Conservation (phyloP, 2,888 invertebrate species). For the Eupithecia insigniata region DNA sequence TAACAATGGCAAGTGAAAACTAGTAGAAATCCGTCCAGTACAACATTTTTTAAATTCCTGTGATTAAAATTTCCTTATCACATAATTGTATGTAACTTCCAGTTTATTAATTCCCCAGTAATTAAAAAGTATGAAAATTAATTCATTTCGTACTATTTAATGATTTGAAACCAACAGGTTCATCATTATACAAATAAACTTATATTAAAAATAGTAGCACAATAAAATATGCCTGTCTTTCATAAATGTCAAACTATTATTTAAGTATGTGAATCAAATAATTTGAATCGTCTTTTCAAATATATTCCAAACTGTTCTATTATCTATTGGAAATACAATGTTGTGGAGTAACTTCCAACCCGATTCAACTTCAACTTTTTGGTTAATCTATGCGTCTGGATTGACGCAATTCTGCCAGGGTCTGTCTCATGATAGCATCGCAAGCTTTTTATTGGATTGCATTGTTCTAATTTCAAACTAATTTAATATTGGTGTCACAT, state of each 20-base stretch:
- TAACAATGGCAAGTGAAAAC: not conserved
- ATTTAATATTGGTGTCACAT: no score
- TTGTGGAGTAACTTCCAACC: not conserved
- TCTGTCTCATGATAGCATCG: no score
- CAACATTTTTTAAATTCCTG: constrained; percentile 4
- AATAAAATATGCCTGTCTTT: not conserved
- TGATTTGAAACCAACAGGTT: no score
- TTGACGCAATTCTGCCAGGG: no score
- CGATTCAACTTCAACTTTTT: no score
- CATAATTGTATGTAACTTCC: not conserved
- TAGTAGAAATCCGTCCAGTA: constrained; percentile 22
- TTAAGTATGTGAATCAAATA: not conserved
- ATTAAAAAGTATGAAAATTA: not conserved
- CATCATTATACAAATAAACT: not conserved
- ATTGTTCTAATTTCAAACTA: no score
- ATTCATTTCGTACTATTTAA: not conserved
- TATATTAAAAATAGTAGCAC: not conserved
- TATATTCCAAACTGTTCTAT: not conserved
- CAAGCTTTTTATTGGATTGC: no score
- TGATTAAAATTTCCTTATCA: not conserved
- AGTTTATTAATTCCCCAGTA: not conserved
- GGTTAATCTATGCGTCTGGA: no score
- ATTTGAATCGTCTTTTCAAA: not conserved
- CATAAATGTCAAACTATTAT: not conserved
- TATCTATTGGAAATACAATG: not conserved